phyloP scores from a whole-genome alignment of 2,113 vertebrate genomes.

The Passer montanus region DNA sequence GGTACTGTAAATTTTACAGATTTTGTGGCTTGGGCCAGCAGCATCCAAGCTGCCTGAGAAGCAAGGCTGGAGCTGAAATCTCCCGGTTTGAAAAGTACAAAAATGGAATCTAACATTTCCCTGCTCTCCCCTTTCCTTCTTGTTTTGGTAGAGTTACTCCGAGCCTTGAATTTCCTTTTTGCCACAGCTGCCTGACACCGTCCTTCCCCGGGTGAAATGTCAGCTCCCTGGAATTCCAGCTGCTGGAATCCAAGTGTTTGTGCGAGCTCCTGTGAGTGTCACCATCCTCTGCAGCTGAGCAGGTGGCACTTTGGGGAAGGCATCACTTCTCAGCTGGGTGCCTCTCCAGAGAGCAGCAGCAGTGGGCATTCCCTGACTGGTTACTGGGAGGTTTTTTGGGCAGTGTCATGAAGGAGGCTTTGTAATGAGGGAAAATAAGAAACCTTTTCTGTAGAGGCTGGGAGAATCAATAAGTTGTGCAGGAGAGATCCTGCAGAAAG shows the following conservation, averaged over 20 bases:
- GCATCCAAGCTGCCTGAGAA: neutral
- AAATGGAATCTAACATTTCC: neutral
- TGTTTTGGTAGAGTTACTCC: neutral
- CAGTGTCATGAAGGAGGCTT: neutral
- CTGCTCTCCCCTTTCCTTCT: neutral
- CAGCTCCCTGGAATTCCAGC: neutral
- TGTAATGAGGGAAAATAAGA: neutral
- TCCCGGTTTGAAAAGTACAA: neutral
- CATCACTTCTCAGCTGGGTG: neutral
- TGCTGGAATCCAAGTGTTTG: neutral
- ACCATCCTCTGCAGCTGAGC: neutral
- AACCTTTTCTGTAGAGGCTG: neutral
- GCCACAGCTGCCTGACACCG: neutral
- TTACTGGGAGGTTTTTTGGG: neutral
- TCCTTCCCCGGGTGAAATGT: neutral
- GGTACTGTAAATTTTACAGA: neutral
- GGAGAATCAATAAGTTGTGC: neutral
- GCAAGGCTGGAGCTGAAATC: neutral
- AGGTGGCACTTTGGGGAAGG: neutral
- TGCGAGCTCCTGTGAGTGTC: neutral
- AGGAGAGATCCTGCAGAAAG: neutral
- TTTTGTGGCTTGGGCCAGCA: neutral
- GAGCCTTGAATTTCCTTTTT: neutral
- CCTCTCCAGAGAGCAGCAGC: neutral
- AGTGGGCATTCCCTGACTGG: neutral